Conservation (phyloP, 2,888 invertebrate genomes). For the Thymelicus acteon region DNA sequence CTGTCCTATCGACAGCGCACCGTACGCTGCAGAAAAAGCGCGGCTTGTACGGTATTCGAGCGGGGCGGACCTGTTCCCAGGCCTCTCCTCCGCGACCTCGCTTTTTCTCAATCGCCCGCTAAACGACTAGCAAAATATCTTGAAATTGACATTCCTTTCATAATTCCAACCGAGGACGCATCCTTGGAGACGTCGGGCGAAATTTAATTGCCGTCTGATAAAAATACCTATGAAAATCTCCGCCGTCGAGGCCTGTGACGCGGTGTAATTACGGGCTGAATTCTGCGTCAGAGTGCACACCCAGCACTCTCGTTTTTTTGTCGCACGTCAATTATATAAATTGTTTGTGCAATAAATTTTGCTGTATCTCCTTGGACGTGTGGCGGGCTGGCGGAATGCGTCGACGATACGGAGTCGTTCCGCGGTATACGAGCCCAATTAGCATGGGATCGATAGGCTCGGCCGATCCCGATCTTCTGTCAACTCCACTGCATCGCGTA, state of each 20-base stretch:
- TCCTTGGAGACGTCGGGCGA: slow-evolving; percentile 70
- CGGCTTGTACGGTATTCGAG: slow-evolving; percentile 67
- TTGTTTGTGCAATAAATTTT: slow-evolving; percentile 83
- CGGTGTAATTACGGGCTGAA: slow-evolving; percentile 73
- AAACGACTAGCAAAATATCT: slow-evolving; percentile 80
- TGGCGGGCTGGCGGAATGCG: slow-evolving; percentile 69
- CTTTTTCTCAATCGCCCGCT: slow-evolving; percentile 66
- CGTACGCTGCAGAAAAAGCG: slow-evolving; percentile 65
- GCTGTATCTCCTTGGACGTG: slow-evolving; percentile 78
- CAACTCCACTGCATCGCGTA: slow-evolving; percentile 73
- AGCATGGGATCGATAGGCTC: slow-evolving; percentile 83
- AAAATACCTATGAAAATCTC: slow-evolving; percentile 72
- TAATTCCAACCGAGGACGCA: slow-evolving; percentile 76
- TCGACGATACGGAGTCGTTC: slow-evolving; percentile 58
- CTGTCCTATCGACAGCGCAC: slow-evolving; percentile 68
- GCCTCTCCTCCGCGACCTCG: slow-evolving; percentile 56
- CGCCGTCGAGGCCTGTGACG: slow-evolving; percentile 60
- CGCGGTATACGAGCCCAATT: slow-evolving; percentile 73
- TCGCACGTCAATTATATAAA: slow-evolving; percentile 83
- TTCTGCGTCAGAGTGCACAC: slow-evolving; percentile 68
- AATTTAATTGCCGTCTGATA: slow-evolving; percentile 68
- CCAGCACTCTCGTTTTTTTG: slow-evolving; percentile 78
- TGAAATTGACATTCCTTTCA: slow-evolving; percentile 82
- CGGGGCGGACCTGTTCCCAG: slow-evolving; percentile 74
- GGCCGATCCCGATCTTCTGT: slow-evolving; percentile 77